A percentile compares a stretch with the other conserved stretches of the same genome.
Conservation (phyloP, 2,888 invertebrate species). For the Nemotelus nigrinus region DNA sequence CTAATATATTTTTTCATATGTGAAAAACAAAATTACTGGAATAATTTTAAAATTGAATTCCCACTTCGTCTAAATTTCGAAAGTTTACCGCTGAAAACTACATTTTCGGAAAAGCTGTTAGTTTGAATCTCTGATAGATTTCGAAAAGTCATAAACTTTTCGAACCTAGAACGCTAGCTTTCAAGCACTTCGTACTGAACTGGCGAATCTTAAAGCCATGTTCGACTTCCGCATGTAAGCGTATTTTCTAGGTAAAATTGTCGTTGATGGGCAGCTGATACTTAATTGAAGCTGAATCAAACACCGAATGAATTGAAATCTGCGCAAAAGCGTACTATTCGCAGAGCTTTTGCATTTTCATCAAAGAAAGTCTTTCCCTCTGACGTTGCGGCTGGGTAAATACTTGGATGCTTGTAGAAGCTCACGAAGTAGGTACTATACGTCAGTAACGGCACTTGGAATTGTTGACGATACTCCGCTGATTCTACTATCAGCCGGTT, state of each 20-base stretch:
- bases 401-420: background rate
- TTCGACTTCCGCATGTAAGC: background rate
- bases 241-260: background rate
- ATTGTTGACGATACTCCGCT: slow-evolving; percentile 20
- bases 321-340: slow-evolving; percentile 31
- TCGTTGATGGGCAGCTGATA: background rate
- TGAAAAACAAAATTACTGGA: too few species aligned
- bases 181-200: too few species aligned
- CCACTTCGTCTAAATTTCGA: too few species aligned
- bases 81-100: too few species aligned
- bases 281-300: background rate
- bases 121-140: background rate
- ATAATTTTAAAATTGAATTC: too few species aligned
- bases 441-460: slow-evolving; percentile 36
- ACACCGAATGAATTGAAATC: background rate
- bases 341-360: slow-evolving; percentile 27
- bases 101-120: too few species aligned
- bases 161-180: too few species aligned
- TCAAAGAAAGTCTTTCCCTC: slow-evolving; percentile 11
- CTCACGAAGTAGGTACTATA: background rate
- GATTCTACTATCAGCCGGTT: slow-evolving; percentile 31
- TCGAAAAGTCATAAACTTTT: background rate
- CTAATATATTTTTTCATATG: too few species aligned
- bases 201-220: background rate
- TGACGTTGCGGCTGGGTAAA: background rate